phyloP scores from a whole-genome alignment of 2,888 invertebrate genomes.

The Thymelicus acteon region DNA sequence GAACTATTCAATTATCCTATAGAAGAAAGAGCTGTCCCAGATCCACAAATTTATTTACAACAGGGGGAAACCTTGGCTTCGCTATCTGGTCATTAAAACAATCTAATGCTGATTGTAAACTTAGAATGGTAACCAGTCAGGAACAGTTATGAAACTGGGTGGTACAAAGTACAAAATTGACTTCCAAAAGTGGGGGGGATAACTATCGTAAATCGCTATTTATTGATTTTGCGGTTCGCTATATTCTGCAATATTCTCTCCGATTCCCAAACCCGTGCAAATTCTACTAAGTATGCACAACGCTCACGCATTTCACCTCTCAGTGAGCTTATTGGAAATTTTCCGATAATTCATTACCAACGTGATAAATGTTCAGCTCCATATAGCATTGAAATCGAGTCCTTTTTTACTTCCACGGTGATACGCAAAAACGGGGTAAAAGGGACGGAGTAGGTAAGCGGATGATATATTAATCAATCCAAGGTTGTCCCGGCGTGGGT shows the following conservation, averaged over 20 bases:
- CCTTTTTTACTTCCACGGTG: constrained; percentile 80
- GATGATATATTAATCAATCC: constrained; percentile 80
- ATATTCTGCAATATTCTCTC: background rate
- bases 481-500: constrained; percentile 63
- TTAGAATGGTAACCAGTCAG: too few relatives aligned
- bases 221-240: too few relatives aligned
- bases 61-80: too few relatives aligned
- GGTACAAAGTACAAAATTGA: too few relatives aligned
- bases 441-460: constrained; percentile 70
- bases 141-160: too few relatives aligned
- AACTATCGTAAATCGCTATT: too few relatives aligned
- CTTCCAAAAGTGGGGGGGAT: too few relatives aligned
- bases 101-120: too few relatives aligned
- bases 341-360: constrained; percentile 80
- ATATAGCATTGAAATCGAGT: constrained; percentile 72
- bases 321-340: constrained; percentile 69
- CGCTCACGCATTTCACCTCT: constrained; percentile 39
- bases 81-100: too few relatives aligned
- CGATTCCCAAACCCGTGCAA: background rate
- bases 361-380: constrained; percentile 80
- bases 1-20: constrained; percentile 5
- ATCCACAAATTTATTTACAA: too few relatives aligned
- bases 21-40: too few relatives aligned
- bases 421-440: constrained; percentile 81
- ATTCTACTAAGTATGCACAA: constrained; percentile 31